These are phyloP conservation scores for Cladopsammia gracilis DNA, from an alignment of 64 coral and sea anemone genomes.

Conservation along the genomic window DNA sequence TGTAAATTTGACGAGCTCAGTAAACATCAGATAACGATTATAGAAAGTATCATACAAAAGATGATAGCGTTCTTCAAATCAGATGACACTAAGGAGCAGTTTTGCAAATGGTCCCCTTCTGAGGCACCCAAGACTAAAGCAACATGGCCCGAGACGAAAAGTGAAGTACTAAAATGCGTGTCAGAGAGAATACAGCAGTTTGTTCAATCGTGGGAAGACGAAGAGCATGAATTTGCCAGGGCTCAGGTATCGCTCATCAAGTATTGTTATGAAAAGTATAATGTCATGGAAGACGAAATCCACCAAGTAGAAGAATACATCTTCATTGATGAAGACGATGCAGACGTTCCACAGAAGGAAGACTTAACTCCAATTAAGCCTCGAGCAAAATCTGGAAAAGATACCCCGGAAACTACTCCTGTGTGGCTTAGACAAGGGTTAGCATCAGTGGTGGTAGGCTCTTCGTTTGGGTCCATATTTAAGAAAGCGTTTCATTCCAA, in stretches of 20 bases:
- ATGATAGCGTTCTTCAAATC: background rate
- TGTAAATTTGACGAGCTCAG: background rate
- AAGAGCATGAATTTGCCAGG: background rate
- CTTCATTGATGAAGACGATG: background rate
- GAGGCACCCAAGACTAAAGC: background rate
- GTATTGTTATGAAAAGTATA: background rate
- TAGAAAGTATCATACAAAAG: background rate
- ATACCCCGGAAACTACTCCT: background rate
- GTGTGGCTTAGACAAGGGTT: background rate
- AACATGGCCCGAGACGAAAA: background rate
- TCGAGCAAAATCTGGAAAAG: background rate
- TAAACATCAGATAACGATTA: background rate
- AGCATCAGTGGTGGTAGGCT: background rate
- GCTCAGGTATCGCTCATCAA: background rate
- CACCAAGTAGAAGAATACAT: background rate
- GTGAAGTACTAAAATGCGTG: background rate
- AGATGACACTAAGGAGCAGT: background rate
- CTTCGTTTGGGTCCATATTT: background rate
- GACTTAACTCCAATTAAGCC: background rate
- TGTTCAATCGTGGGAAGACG: conserved; percentile 3
- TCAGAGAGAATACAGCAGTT: background rate
- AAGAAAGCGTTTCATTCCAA: background rate
- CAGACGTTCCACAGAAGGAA: background rate
- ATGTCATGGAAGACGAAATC: conserved; percentile 17
- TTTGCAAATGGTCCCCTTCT: background rate